Evolutionary conservation across 1,140 invertebrate species (phyloP).

Genomic region (Drosophila mauritiana): DNA sequence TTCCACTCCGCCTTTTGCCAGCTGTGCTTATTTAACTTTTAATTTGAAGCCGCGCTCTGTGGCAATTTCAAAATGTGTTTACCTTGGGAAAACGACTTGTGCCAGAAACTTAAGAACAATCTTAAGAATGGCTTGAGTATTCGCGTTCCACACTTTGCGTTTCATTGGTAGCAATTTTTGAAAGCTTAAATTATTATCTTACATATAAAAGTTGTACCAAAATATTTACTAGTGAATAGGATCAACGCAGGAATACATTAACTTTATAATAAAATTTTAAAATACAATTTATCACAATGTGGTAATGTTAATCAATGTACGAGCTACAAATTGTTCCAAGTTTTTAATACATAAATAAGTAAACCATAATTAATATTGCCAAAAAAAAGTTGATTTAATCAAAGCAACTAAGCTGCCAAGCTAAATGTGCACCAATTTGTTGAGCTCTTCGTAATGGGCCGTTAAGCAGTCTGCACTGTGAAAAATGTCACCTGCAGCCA

Average conservation of each 20-base stretch:
- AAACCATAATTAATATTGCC: no score
- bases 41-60: slow-evolving; percentile 55
- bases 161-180: no score
- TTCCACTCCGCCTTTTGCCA: slow-evolving; percentile 14
- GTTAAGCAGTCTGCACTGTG: slow-evolving; percentile 23
- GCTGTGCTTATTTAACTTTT: slow-evolving; percentile 70
- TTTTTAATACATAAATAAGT: no score
- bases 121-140: not conserved
- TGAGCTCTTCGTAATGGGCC: slow-evolving; percentile 13
- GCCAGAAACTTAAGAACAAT: slow-evolving; percentile 10
- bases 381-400: no score
- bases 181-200: no score
- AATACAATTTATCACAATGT: not conserved
- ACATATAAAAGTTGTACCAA: no score
- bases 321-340: no score
- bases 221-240: no score
- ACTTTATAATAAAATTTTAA: not conserved
- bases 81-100: slow-evolving; percentile 34
- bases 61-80: slow-evolving; percentile 49
- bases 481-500: slow-evolving; percentile 17
- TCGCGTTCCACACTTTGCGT: no score
- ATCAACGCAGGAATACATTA: not conserved
- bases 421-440: slow-evolving; percentile 1
- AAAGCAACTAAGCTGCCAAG: not conserved
- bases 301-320: not conserved